These are phyloP conservation scores for Parazoanthus atlanticus DNA, from an alignment of 92 coral and sea anemone genomes.

Conservation along the genomic window DNA sequence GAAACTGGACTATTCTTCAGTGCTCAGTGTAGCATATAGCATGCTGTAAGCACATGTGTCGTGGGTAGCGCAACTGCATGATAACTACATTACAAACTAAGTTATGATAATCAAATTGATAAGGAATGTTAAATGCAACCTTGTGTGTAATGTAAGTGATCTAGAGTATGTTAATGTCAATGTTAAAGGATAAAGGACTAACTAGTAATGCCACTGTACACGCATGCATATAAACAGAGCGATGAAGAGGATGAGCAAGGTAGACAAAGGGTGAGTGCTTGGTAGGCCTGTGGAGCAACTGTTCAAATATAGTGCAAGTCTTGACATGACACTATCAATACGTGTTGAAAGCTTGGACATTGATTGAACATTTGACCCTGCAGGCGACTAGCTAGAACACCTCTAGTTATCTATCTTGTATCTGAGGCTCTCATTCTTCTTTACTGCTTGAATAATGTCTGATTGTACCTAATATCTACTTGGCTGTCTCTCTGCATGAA, in stretches of 20 bases:
- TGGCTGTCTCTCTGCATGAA: neutral
- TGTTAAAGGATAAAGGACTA: slow-evolving; percentile 28
- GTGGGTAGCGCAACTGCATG: neutral
- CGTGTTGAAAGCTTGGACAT: neutral
- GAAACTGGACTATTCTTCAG: neutral
- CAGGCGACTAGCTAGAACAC: neutral
- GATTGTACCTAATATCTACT: too few species aligned
- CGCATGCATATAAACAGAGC: slow-evolving; percentile 41
- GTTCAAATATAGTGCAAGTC: neutral
- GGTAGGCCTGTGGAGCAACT: neutral
- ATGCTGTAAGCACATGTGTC: neutral
- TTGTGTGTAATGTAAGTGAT: slow-evolving; percentile 11
- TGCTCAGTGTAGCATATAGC: neutral
- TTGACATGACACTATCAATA: neutral
- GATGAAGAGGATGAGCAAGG: slow-evolving; percentile 42
- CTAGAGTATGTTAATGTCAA: neutral
- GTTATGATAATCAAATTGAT: neutral
- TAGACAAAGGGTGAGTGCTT: slow-evolving; percentile 43
- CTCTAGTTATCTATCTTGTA: neutral
- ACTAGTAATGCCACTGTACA: slow-evolving; percentile 40
- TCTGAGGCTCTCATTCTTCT: neutral
- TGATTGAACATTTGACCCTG: neutral
- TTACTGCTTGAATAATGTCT: neutral
- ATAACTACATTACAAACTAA: slow-evolving; percentile 2
- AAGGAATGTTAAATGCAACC: neutral